phyloP scores from a whole-genome alignment of 2,797 vertebrate genomes.

The Erethizon dorsatum region DNA sequence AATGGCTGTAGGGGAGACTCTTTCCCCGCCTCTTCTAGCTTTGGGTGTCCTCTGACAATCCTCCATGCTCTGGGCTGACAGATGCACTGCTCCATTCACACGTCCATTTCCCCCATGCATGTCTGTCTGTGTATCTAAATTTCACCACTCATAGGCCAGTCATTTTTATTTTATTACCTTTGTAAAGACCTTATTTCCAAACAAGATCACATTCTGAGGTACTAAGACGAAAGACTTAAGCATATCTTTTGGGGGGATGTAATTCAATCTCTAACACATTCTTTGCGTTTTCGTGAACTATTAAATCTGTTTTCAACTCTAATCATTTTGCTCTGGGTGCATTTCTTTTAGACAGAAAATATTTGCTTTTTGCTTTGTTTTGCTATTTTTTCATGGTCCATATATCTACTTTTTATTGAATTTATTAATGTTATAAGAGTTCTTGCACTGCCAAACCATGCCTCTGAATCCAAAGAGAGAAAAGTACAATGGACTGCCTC shows the following conservation, averaged over 20 bases:
- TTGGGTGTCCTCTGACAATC: too few relatives aligned
- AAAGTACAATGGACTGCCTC: neutral
- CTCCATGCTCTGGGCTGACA: neutral
- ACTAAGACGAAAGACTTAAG: neutral
- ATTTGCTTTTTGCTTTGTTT: neutral
- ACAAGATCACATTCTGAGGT: slow-evolving; percentile 3
- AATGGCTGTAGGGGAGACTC: neutral
- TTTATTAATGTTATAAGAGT: neutral
- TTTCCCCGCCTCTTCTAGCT: neutral
- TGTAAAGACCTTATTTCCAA: slow-evolving; percentile 50
- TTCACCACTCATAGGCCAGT: neutral
- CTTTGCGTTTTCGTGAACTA: neutral
- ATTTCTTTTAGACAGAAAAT: slow-evolving; percentile 19
- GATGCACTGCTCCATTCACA: neutral
- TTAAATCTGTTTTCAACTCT: slow-evolving; percentile 44
- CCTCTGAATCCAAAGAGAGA: neutral
- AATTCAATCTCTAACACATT: neutral
- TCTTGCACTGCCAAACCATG: neutral
- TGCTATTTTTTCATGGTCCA: neutral
- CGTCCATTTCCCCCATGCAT: neutral
- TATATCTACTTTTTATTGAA: neutral
- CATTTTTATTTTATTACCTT: neutral
- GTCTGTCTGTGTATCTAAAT: neutral
- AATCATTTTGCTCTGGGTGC: neutral
- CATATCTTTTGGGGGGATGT: neutral